Conservation (phyloP, 1,140 invertebrate genomes). For the Papilio polyxenes region DNA sequence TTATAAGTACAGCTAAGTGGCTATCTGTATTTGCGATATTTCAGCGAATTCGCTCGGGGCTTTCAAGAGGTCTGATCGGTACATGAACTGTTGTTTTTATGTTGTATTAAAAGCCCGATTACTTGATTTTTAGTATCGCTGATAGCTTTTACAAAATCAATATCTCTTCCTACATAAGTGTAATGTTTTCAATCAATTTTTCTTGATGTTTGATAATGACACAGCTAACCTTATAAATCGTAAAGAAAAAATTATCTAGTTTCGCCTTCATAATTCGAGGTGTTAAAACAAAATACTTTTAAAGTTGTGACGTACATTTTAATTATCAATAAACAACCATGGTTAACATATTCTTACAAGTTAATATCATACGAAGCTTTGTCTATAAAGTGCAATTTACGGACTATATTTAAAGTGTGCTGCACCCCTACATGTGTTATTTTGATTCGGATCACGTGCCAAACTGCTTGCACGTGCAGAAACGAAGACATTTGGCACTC, state of each 20-base stretch:
- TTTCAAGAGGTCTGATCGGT: conserved; percentile 16
- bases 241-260: no score
- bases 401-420: background rate
- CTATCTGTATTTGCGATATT: conserved; percentile 27
- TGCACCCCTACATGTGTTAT: background rate
- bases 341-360: background rate
- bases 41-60: conserved; percentile 1
- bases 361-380: background rate
- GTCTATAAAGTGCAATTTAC: background rate
- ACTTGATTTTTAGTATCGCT: background rate
- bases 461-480: conserved; percentile 17
- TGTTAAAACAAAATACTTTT: no score
- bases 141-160: conserved; percentile 20
- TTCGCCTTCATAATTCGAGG: no score
- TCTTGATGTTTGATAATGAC: background rate
- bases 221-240: no score
- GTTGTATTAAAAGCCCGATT: background rate
- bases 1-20: conserved; percentile 16
- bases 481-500: conserved; percentile 15
- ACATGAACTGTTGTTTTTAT: conserved; percentile 21
- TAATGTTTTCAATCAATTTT: background rate
- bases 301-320: no score
- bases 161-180: background rate
- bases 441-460: conserved; percentile 7
- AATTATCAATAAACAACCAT: no score